phyloP scores from a whole-genome alignment of 1,140 invertebrate species.

The Zeugodacus cucurbitae region DNA sequence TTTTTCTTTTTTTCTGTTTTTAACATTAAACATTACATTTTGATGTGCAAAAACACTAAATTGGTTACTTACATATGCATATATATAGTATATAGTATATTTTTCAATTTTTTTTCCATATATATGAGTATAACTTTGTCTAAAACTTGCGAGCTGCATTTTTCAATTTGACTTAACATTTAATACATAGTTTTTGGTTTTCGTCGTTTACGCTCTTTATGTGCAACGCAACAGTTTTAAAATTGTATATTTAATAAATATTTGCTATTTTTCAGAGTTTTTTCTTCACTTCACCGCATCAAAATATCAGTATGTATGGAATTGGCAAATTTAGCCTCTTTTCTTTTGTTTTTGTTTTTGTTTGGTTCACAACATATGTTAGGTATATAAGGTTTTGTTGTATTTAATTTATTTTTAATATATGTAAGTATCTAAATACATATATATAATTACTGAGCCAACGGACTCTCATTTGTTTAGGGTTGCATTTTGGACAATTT shows the following conservation, averaged over 20 bases:
- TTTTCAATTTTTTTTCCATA: background rate
- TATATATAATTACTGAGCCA: background rate
- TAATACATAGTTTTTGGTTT: background rate
- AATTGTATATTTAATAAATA: constrained; percentile 34
- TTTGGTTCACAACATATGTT: constrained; percentile 21
- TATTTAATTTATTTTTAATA: constrained; percentile 4
- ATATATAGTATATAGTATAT: too few relatives aligned
- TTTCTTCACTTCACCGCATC: background rate
- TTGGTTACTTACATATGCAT: background rate
- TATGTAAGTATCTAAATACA: background rate
- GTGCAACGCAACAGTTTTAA: background rate
- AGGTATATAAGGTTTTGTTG: constrained; percentile 32
- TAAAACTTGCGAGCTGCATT: constrained; percentile 17
- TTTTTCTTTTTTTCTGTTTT: background rate
- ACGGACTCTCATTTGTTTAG: background rate
- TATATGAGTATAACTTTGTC: constrained; percentile 5
- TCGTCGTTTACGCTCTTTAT: background rate
- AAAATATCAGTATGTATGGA: constrained; percentile 9
- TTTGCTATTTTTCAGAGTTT: background rate
- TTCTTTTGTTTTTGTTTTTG: background rate
- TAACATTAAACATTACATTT: constrained; percentile 34
- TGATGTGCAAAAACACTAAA: constrained; percentile 30
- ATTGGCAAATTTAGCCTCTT: background rate
- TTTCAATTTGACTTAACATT: background rate
- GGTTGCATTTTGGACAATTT: background rate